Evolutionary conservation across 2,113 vertebrate genomes (phyloP).

Genomic region (Pterocles orientalis): DNA sequence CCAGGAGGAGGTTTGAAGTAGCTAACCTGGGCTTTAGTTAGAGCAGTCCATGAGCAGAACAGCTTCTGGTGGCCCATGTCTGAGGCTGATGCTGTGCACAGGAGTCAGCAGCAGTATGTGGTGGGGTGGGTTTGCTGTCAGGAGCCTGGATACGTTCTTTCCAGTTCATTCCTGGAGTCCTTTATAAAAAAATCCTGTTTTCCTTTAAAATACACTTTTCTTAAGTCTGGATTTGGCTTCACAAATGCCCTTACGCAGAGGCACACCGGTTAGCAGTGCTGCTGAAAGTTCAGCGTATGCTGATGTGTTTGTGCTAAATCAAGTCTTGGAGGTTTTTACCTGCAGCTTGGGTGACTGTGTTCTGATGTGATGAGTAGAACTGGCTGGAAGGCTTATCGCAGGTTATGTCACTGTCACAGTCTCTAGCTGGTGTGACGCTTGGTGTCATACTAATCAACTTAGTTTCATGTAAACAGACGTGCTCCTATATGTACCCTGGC

Average conservation of each 20-base stretch:
- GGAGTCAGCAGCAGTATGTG: not conserved
- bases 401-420: not conserved
- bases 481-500: not conserved
- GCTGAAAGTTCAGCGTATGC: not conserved
- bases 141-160: not conserved
- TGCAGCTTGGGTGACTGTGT: not conserved
- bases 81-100: rapidly evolving
- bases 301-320: not conserved
- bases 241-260: not conserved
- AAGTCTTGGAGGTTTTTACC: not conserved
- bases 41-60: not conserved
- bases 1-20: not conserved
- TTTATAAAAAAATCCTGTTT: not conserved
- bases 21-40: not conserved
- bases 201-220: not conserved
- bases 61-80: not conserved
- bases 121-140: not conserved
- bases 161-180: not conserved
- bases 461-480: not conserved
- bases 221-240: not conserved
- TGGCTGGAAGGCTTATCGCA: not conserved
- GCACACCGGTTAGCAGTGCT: not conserved
- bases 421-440: not conserved
- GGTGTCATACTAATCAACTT: not conserved
- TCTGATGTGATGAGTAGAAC: not conserved